Evolutionary conservation across 2,113 vertebrate genomes (phyloP).

Genomic region (Lethenteron camtschaticum): DNA sequence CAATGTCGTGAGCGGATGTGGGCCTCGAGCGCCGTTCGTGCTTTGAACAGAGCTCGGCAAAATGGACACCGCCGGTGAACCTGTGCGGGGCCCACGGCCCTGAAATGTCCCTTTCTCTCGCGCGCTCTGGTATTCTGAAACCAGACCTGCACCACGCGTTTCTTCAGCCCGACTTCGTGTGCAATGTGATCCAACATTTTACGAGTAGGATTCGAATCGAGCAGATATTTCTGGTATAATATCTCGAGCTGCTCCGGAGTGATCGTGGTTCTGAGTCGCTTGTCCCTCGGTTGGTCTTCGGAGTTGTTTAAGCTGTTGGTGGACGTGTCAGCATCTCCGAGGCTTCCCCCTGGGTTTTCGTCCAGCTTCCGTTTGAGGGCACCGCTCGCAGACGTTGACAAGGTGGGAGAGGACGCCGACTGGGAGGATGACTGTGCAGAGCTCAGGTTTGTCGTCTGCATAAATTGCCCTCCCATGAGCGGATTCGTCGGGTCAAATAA

Average conservation of each 20-base stretch:
- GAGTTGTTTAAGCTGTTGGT: conserved; percentile 30
- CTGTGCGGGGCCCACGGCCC: conserved; percentile 82
- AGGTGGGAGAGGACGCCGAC: conserved; percentile 78
- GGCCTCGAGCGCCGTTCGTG: conserved; percentile 87
- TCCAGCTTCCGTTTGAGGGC: conserved; percentile 90
- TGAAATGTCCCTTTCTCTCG: conserved; percentile 88
- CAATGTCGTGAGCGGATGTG: conserved; percentile 94
- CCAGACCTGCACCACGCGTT: conserved; percentile 97
- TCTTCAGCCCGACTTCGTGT: conserved; percentile 91
- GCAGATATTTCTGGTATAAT: conserved; percentile 87
- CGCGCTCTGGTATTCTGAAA: conserved; percentile 93
- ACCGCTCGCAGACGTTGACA: conserved; percentile 81
- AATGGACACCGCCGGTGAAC: conserved; percentile 88
- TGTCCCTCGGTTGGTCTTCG: conserved; percentile 88
- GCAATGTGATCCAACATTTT: conserved; percentile 99
- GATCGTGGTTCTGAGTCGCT: conserved; percentile 88
- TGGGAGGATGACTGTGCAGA: conserved; percentile 34
- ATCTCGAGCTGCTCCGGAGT: conserved; percentile 93
- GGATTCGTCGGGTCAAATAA: conserved; percentile 93
- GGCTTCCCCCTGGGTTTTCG: conserved; percentile 81
- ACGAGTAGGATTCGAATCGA: conserved; percentile 90
- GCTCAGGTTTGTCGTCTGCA: conserved; percentile 68
- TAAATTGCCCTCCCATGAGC: conserved; percentile 76
- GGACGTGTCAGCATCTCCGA: conserved; percentile 80
- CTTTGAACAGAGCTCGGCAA: conserved; percentile 89